Percentiles rank a stretch among this genome's conserved stretches.
Evolutionary conservation across 2,888 invertebrate genomes (phyloP).

Genomic region (Sipha maydis): DNA sequence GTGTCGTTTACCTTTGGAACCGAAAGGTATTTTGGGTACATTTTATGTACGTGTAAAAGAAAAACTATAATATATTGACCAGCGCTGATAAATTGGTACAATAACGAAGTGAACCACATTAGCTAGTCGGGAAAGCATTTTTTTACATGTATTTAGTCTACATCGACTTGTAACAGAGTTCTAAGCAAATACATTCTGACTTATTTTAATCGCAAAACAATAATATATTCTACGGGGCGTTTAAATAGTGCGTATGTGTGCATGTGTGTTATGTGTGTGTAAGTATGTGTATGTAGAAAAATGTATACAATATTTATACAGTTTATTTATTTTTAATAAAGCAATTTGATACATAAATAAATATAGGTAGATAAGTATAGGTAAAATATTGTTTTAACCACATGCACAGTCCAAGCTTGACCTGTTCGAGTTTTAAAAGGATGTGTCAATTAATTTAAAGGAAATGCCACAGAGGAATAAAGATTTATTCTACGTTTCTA

Average conservation of each 20-base stretch:
- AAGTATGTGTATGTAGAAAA: too few relatives aligned
- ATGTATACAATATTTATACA: background rate
- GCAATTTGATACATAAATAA: background rate
- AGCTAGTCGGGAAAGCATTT: background rate
- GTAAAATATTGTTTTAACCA: slow-evolving; percentile 3
- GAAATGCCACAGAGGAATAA: slow-evolving; percentile 23
- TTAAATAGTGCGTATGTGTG: background rate
- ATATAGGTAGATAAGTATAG: background rate
- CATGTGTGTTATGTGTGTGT: too few relatives aligned
- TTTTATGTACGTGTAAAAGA: background rate
- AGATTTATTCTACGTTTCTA: slow-evolving; percentile 28
- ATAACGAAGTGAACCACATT: background rate
- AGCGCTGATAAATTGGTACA: background rate
- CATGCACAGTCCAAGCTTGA: slow-evolving; percentile 46
- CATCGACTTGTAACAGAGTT: background rate
- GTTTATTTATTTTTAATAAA: slow-evolving; percentile 9
- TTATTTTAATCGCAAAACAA: background rate
- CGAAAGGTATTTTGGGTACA: slow-evolving; percentile 36
- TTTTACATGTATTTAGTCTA: slow-evolving; percentile 8
- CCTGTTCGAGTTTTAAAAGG: background rate
- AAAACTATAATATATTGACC: background rate
- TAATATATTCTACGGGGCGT: slow-evolving; percentile 8
- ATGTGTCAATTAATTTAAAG: slow-evolving; percentile 5
- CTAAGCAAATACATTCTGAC: background rate
- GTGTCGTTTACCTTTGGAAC: slow-evolving; percentile 42